Base-by-base conservation (phyloP, 2,113 vertebrate species). In the Desmodus rotundus region DNA sequence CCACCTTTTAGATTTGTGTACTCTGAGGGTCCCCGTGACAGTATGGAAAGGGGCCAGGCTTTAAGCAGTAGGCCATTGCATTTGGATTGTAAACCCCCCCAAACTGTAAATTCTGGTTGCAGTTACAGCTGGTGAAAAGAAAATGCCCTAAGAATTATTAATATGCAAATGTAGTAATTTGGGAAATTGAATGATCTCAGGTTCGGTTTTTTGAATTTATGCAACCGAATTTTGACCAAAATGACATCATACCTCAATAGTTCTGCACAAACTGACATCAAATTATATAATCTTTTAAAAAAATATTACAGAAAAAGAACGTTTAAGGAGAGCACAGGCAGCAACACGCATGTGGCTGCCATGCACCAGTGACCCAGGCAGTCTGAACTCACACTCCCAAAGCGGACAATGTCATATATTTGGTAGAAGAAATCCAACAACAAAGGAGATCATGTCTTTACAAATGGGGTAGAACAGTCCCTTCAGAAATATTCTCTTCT, bases 81-180 rank as follows among this genome's bases (percentile, higher is more conserved):
- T 94, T 91, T 92, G 89, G 73, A 93, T 95, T 95, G 95, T 95
- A 82, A 95, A 94, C 94, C 78, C 96, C 61, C 87, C 50, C 50
- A 94, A 87, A 56, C 43, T 74, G 93, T 95, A 95, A 97, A 96
- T 96, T 96, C 78, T 97, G 63, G 45, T 63, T 96, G 84, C 56
- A 97, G 73, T 97, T 97, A 97, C 63, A 95, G 68, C 41, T 96
- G 67, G 52, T 54, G 17, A 96, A 94, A 94, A 94, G 82, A 88
- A 96, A 96, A 87, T 94, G 92, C 74, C 86, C 86, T 87, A 91
- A 70, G 90, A 97, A 70, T 94, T 97, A 95, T 94, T 94, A 96
- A 87, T 96, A 96, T 97, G 91, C 94, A 97, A 97, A 98, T 96
- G 43, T 96, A 77, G 74, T 93, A 96, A 95, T 96, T 92, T 87